Evolutionary conservation across 53 echinoderm and acorn worm species (phyloP).

Genomic region (Temnopleurus reevesii): DNA sequence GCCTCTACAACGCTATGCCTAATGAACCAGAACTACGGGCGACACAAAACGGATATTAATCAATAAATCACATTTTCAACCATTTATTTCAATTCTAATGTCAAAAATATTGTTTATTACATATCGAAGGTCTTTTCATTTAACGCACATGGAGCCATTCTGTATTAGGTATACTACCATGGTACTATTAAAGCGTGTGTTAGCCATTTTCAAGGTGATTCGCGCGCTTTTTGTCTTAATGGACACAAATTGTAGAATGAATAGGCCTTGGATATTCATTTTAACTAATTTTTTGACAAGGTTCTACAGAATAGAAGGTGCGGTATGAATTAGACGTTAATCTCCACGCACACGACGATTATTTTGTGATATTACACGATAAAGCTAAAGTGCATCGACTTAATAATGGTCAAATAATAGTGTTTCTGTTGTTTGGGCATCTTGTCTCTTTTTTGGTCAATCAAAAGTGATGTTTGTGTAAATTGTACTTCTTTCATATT

Average conservation of each 20-base stretch:
- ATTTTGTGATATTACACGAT: neutral
- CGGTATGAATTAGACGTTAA: neutral
- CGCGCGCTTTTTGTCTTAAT: conserved; percentile 11
- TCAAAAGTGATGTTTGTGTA: neutral
- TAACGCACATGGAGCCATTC: neutral
- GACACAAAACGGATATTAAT: conserved; percentile 34
- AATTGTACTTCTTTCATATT: neutral
- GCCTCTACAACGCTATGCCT: neutral
- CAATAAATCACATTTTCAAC: conserved; percentile 31
- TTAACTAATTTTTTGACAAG: neutral
- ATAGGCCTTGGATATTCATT: neutral
- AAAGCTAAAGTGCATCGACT: conserved; percentile 18
- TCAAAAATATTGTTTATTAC: neutral
- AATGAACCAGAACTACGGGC: conserved; percentile 24
- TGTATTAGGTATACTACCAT: neutral
- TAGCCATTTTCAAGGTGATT: too few species aligned
- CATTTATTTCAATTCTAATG: conserved; percentile 4
- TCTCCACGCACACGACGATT: neutral
- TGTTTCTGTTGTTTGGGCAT: neutral
- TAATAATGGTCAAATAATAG: neutral
- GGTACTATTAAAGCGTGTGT: neutral
- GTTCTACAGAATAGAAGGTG: neutral
- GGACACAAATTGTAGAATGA: neutral
- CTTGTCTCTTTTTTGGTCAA: neutral
- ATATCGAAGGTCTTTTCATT: neutral